phyloP scores from a whole-genome alignment of 2,888 invertebrate genomes.

The Macrostomum cliftonense region DNA sequence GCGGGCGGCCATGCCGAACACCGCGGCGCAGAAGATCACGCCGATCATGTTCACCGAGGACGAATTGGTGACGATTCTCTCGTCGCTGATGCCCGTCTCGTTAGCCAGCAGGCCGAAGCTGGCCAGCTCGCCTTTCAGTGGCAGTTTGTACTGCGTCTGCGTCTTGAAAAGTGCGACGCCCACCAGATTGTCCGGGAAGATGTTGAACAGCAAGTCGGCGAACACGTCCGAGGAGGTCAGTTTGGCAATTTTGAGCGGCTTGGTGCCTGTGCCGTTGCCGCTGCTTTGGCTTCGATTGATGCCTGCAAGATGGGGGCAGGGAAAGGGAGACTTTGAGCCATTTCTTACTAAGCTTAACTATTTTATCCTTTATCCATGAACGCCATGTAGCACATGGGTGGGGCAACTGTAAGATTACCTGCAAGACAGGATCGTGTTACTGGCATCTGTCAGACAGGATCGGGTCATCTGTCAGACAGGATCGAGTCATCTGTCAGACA shows the following conservation, averaged over 20 bases:
- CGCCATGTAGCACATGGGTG: no score
- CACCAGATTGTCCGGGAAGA: constrained; percentile 24
- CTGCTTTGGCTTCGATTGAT: no score
- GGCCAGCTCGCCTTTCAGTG: neutral
- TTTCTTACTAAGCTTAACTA: no score
- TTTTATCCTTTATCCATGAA: no score
- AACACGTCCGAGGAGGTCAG: constrained; percentile 21
- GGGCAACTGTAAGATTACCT: no score
- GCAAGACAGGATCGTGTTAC: no score
- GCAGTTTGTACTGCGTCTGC: constrained; percentile 8
- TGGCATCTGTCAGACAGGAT: no score
- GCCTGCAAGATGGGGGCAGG: no score
- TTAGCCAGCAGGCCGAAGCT: neutral
- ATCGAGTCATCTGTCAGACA: no score
- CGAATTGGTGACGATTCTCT: constrained; percentile 5
- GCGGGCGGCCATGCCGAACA: constrained; percentile 22
- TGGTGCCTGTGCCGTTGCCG: no score
- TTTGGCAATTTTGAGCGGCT: neutral
- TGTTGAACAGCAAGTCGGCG: constrained; percentile 22
- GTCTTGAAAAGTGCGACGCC: constrained; percentile 11
- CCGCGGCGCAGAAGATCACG: constrained; percentile 18
- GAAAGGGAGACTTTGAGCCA: no score
- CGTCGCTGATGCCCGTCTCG: constrained; percentile 3
- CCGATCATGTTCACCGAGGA: constrained; percentile 15
- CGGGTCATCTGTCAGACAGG: no score